Evolutionary conservation across 2,888 invertebrate species (phyloP).

Genomic region (Chloroclystis v-ata): DNA sequence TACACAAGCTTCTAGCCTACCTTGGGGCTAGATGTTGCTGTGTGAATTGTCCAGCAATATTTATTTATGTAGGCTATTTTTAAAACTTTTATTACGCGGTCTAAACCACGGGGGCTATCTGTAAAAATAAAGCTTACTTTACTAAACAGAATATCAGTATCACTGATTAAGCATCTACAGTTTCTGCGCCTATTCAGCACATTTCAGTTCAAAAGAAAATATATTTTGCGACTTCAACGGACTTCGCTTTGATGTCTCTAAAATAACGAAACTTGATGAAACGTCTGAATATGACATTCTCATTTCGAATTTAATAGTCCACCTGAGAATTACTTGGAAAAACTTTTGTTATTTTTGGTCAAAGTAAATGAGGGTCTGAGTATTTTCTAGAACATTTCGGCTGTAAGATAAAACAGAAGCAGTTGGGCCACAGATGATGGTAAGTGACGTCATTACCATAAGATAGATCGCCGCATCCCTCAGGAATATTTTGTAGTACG

Average conservation of each 20-base stretch:
- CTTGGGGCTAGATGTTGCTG: no score
- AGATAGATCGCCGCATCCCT: conserved; percentile 19
- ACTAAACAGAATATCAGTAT: no score
- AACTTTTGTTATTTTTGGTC: neutral
- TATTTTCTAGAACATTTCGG: no score
- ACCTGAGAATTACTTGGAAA: neutral
- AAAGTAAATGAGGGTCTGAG: neutral
- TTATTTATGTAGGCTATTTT: no score
- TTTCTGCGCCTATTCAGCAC: conserved; percentile 3
- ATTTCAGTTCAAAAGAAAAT: conserved; percentile 15
- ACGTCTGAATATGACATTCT: conserved; percentile 13
- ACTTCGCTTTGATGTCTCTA: conserved; percentile 16
- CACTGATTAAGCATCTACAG: no score
- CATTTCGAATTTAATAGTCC: neutral
- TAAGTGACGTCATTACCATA: conserved; percentile 25
- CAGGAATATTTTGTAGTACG: conserved; percentile 15
- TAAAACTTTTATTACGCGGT: no score
- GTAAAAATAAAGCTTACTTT: no score
- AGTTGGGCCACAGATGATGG: conserved; percentile 19
- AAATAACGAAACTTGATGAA: conserved; percentile 19
- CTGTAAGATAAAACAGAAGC: neutral
- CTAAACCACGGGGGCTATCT: no score
- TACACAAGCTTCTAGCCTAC: no score
- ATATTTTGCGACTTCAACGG: conserved; percentile 12
- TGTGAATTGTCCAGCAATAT: no score